phyloP scores from a whole-genome alignment of 2,888 invertebrate species.

The Rotaria magnacalcarata region DNA sequence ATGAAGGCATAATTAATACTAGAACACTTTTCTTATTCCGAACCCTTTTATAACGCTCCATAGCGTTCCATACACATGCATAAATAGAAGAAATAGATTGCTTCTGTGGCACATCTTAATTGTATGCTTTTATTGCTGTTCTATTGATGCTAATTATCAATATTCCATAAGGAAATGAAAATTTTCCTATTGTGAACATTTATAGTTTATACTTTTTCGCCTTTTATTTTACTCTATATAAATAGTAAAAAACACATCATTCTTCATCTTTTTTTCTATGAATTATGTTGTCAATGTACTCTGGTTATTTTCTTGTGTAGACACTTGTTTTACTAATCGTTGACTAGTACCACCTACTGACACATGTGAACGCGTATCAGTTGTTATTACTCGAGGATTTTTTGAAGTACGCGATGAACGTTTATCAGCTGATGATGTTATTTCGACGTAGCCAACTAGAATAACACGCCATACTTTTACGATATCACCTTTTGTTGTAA shows the following conservation, averaged over 20 bases:
- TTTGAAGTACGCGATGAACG: background rate
- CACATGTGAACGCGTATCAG: background rate
- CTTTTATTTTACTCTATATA: background rate
- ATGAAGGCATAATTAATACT: no score
- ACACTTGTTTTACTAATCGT: background rate
- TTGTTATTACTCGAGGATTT: background rate
- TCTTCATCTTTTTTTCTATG: background rate
- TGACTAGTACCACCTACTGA: background rate
- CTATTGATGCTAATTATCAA: no score
- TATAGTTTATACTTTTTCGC: background rate
- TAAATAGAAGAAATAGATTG: no score
- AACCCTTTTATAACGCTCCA: no score
- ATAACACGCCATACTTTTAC: background rate
- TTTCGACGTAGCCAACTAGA: slow-evolving; percentile 8
- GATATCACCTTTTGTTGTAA: slow-evolving; percentile 4
- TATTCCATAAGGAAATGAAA: no score
- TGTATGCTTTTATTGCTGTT: no score
- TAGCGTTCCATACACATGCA: no score
- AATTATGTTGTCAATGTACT: background rate
- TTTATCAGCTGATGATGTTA: background rate
- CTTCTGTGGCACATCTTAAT: no score
- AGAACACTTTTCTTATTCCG: no score
- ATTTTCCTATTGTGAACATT: background rate
- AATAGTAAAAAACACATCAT: background rate
- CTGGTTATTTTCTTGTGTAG: background rate